phyloP scores from a whole-genome alignment of 2,888 invertebrate species.

The Amphiduros pacificus region DNA sequence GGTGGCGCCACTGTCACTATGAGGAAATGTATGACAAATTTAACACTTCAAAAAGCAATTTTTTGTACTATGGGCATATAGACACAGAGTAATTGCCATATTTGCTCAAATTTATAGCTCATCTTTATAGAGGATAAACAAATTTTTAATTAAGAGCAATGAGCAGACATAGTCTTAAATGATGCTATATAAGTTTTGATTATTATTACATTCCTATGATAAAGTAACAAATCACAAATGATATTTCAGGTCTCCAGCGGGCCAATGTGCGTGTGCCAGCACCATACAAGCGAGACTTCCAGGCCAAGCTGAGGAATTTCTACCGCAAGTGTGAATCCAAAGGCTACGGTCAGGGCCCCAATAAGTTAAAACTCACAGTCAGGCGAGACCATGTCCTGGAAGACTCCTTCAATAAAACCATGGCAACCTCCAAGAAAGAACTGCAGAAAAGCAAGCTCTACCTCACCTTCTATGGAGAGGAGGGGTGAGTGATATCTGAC shows the following conservation, averaged over 20 bases:
- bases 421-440: slow-evolving; percentile 94
- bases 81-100: too few species aligned
- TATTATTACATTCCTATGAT: too few species aligned
- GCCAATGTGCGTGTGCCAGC: slow-evolving; percentile 82
- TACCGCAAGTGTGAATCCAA: slow-evolving; percentile 93
- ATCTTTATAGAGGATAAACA: too few species aligned
- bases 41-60: too few species aligned
- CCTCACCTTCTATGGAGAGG: slow-evolving; percentile 83
- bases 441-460: slow-evolving; percentile 92
- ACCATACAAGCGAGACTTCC: slow-evolving; percentile 90
- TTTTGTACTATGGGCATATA: too few species aligned
- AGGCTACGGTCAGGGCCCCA: slow-evolving; percentile 95
- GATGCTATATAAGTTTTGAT: too few species aligned
- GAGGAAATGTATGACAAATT: too few species aligned
- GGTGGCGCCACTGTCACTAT: too few species aligned
- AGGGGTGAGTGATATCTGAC: slow-evolving; percentile 69
- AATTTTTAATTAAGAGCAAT: too few species aligned
- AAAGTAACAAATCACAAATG: too few species aligned
- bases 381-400: slow-evolving; percentile 89
- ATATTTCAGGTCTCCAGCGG: slow-evolving; percentile 58
- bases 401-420: slow-evolving; percentile 94
- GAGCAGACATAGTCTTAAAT: too few species aligned
- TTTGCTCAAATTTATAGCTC: too few species aligned
- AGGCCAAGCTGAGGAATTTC: slow-evolving; percentile 91
- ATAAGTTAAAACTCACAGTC: slow-evolving; percentile 91